Evolutionary conservation across 2,797 vertebrate species (phyloP), one percentile per base, ranked within the genome.

Genomic region (Falco concolor): DNA sequence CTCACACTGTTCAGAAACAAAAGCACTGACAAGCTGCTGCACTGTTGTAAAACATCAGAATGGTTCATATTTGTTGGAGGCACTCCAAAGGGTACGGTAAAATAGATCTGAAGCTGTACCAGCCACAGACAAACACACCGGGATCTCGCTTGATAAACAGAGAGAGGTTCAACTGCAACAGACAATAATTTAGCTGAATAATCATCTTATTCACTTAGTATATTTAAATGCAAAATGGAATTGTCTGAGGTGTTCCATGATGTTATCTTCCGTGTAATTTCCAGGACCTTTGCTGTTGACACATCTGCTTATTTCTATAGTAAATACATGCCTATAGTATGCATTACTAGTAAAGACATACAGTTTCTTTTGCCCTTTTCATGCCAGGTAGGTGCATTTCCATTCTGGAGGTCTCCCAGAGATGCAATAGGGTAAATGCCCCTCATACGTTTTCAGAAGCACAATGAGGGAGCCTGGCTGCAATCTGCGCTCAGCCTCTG

Each of bases 1-100:
- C 40, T 91, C 83, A 73, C 63, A 69, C 69, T 96, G 78, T 84
- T 92, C 91, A 91, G 92, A 96, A 93, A 92, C 89, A 97, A 95
- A 96, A 94, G n/a, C 87, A 65, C 45, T 95, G 93, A 93, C 92
- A 97, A 90, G 85, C 87, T 81, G 64, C 65, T 87, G 76, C 63
- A 38, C 40, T 89, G 69, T 64, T 91, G 68, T 90, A 79, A 91
- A 93, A 90, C 82, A 85, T 90, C 70, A 82, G 61, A 94, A 88
- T 70, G 63, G 78, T 78, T 96, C 73, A 57, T 54, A 73, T 57
- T 93, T 2, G 0, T 61, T 89, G 90, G 92, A 95, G 59, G 36
- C 19, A 25, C 50, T 95, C 94, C 87, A 97, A 90, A 91, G 81
- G n/a, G 60, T 67, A 70, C 1, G 7, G 40, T 1, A 6, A 89